Percentiles rank a stretch among this genome's conserved stretches.
Conservation (phyloP, 2,888 invertebrate genomes). For the Marasmarcha lunaedactyla region DNA sequence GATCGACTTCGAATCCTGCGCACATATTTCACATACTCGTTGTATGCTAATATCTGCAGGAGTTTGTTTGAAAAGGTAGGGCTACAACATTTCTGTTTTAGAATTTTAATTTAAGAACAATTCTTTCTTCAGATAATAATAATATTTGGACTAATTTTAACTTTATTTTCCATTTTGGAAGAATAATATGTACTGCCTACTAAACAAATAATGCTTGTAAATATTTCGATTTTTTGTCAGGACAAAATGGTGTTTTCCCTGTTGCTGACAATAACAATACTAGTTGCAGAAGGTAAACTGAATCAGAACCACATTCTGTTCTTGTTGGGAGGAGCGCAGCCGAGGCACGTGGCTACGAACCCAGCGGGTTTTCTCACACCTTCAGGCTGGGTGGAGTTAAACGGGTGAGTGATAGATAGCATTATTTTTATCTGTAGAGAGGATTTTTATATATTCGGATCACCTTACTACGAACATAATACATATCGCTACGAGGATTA, state of each 20-base stretch:
- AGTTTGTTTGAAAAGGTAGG: conserved; percentile 93
- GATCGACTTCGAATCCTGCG: conserved; percentile 80
- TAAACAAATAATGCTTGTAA: too few relatives aligned
- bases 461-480: too few relatives aligned
- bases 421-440: too few relatives aligned
- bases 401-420: too few relatives aligned
- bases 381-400: conserved; percentile 42
- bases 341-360: conserved; percentile 35
- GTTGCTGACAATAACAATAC: conserved; percentile 77
- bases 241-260: conserved; percentile 93
- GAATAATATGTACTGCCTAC: too few relatives aligned
- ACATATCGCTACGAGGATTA: too few relatives aligned
- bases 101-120: too few relatives aligned
- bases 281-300: conserved; percentile 72
- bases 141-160: too few relatives aligned
- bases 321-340: conserved; percentile 82
- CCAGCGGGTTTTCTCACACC: conserved; percentile 49
- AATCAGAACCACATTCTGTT: conserved; percentile 84
- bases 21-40: conserved; percentile 86
- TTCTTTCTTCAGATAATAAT: too few relatives aligned
- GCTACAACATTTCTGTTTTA: too few relatives aligned
- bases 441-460: too few relatives aligned
- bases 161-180: too few relatives aligned
- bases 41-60: conserved; percentile 92
- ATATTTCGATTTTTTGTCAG: conserved; percentile 32